These are phyloP conservation scores for Erpobdella octoculata DNA, from an alignment of 2,888 invertebrate species.

Conservation along the genomic window DNA sequence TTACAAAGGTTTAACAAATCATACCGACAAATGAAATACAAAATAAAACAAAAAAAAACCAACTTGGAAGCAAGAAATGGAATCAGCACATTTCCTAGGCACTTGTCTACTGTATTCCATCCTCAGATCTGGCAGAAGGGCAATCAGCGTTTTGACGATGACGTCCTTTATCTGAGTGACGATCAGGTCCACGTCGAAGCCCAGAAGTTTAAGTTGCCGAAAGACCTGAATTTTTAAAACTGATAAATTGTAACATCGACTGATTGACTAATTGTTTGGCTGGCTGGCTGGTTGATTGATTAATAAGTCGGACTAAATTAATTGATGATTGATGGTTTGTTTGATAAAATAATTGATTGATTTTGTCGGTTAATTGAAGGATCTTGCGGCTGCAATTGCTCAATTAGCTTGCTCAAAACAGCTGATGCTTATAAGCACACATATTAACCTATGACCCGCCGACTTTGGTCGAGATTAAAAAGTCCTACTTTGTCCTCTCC, in stretches of 20 bases:
- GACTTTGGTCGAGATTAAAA: neutral
- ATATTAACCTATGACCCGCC: neutral
- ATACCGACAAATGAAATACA: neutral
- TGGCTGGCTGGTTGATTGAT: too few species aligned
- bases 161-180: slow-evolving; percentile 53
- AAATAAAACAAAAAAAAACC: slow-evolving; percentile 16
- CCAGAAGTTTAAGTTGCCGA: slow-evolving; percentile 38
- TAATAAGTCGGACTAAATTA: too few species aligned
- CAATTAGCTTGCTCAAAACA: neutral
- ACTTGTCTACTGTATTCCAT: neutral
- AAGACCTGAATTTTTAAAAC: slow-evolving; percentile 49
- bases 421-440: neutral
- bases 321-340: neutral
- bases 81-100: neutral
- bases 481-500: too few species aligned
- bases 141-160: slow-evolving; percentile 54
- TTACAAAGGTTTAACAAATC: neutral
- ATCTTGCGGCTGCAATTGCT: neutral
- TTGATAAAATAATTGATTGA: neutral
- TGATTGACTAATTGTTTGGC: too few species aligned
- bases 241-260: too few species aligned
- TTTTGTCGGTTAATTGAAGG: neutral
- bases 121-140: slow-evolving; percentile 54
- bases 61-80: slow-evolving; percentile 53
- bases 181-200: slow-evolving; percentile 49